phyloP scores from a whole-genome alignment of 2,797 vertebrate species.

The Huso huso region DNA sequence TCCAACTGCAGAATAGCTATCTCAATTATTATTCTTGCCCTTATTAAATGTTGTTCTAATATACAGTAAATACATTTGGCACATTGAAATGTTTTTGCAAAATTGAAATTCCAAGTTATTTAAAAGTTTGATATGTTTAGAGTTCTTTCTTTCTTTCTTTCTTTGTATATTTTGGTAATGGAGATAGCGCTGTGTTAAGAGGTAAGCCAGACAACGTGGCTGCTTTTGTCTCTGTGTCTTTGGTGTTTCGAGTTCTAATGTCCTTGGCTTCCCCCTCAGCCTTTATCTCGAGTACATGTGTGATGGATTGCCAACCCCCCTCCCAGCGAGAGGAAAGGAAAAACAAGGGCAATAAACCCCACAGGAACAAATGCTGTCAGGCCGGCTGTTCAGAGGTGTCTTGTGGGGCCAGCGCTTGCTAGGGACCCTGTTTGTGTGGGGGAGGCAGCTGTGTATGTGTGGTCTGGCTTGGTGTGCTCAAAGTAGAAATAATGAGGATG shows the following conservation, averaged over 20 bases:
- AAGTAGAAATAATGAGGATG: too few relatives aligned
- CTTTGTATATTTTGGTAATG: background rate
- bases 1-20: too few relatives aligned
- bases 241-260: background rate
- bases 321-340: slow-evolving; percentile 9
- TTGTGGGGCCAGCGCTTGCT: background rate
- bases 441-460: slow-evolving; percentile 6
- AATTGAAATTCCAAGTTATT: too few relatives aligned
- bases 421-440: too few relatives aligned
- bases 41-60: too few relatives aligned
- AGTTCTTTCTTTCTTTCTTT: too few relatives aligned
- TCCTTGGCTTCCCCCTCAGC: slow-evolving; percentile 6
- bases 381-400: slow-evolving; percentile 4
- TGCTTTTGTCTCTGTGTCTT: background rate
- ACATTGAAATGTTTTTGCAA: too few relatives aligned
- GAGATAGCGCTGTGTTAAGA: slow-evolving; percentile 20
- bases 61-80: too few relatives aligned
- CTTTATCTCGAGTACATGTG: slow-evolving; percentile 3
- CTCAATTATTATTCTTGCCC: too few relatives aligned
- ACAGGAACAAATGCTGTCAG: background rate
- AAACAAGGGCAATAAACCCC: slow-evolving; percentile 1
- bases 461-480: too few relatives aligned
- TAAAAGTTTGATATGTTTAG: too few relatives aligned
- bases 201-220: background rate
- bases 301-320: slow-evolving; percentile 23